Base-by-base conservation (phyloP, 2,797 vertebrate species). In the Sebastiscus tertius region DNA sequence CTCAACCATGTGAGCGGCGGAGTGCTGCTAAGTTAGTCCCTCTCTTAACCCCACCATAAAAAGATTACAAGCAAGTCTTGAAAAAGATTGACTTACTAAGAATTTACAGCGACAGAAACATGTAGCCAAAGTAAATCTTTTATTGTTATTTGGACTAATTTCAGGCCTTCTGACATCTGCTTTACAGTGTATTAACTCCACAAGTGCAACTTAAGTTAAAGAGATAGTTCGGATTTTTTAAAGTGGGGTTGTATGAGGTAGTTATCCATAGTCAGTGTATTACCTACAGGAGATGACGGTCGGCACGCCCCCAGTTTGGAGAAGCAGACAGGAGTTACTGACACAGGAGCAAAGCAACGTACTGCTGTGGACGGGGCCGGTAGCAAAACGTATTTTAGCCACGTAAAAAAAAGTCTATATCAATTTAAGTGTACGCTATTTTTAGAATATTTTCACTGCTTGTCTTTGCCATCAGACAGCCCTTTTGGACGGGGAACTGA, bases 51-150 rank as follows among this genome's bases (percentile, higher is more conserved):
- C 11, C 29, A 0, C 36, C 26, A 24, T 86, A 80, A 88, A 90
- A 89, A 84, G 49, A 75, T 85, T 61, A 73, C 52, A 64, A 70
- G 61, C 75, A 54, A 24, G 58, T 70, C 31, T 66, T 63, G 18
- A 13, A 64, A 65, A 55, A 67, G 8, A 84, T 58, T 8, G 29
- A n/a, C 68, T 60, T 10, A 34, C 36, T 1, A 33, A 70, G 72
- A 61, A 36, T 88, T 87, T 55, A 54, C 55, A 58, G 46, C 65
- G 9, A 42, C 34, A 54, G 42, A 60, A 72, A 55, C 20, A 0
- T 66, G 9, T 27, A 20, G 22, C 24, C 0, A 5, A 9, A n/a
- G 14, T 63, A 8, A 31, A 70, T 67, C 20, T 72, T 79, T 69
- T 54, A 81, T 27, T 49, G 34, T 67, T 10, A 2, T 39, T 14